Evolutionary conservation across 2,888 invertebrate genomes (phyloP).

Genomic region (Oxyteleia sp.): DNA sequence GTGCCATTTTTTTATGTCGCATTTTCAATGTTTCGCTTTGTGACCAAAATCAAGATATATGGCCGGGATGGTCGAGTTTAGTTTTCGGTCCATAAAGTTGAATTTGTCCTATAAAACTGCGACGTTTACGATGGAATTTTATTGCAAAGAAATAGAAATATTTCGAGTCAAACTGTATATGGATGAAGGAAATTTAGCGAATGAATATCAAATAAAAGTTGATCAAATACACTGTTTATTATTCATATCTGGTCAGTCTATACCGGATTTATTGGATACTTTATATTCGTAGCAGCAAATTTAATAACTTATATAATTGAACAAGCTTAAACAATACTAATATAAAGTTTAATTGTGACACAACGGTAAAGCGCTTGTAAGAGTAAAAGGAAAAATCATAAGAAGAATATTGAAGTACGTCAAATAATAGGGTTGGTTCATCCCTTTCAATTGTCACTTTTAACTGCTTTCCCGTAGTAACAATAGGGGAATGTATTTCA

Average conservation of each 20-base stretch:
- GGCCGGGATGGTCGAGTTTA: not conserved
- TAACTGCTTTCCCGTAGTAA: constrained; percentile 58
- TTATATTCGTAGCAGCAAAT: not conserved
- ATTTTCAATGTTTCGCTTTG: not conserved
- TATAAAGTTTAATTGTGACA: constrained; percentile 34
- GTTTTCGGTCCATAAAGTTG: not conserved
- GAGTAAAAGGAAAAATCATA: constrained; percentile 43
- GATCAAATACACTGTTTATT: too few species aligned
- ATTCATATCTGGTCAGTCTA: not conserved
- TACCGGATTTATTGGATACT: not conserved
- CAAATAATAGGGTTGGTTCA: constrained; percentile 62
- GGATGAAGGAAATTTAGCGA: too few species aligned
- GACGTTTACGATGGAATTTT: not conserved
- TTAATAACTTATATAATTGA: not conserved
- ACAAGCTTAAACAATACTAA: constrained; percentile 22
- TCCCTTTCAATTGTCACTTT: constrained; percentile 66
- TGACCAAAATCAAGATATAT: not conserved
- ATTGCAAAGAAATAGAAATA: not conserved
- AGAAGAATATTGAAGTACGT: constrained; percentile 52
- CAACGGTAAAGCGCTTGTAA: constrained; percentile 41
- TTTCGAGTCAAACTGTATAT: not conserved
- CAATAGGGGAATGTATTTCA: constrained; percentile 36
- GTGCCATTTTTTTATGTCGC: not conserved
- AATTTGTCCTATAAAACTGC: not conserved
- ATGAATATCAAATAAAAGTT: too few species aligned